Base-by-base conservation (phyloP, 1,140 invertebrate genomes). In the Hyles euphorbiae region DNA sequence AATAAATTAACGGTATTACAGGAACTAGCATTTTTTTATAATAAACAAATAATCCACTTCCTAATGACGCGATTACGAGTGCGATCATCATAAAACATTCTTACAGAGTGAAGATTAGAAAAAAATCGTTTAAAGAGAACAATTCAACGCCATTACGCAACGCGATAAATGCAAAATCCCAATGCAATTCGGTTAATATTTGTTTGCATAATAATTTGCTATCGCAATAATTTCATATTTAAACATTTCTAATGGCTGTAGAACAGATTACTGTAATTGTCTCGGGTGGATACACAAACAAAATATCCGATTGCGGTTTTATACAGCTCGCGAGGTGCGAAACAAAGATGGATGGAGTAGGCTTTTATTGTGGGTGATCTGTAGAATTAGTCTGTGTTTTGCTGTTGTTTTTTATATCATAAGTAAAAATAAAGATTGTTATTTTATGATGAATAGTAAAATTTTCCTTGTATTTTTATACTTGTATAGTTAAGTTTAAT, bases 241-340 rank as follows among this genome's bases (percentile, higher is more conserved):
- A 56, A 63, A 56, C 53, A 53, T 60, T 60, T 60, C 11, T 64
- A 60, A 64, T 60, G 55, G 43, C 36, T 53, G 49, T 51, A 33
- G 46, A 52, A 52, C 43, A 58, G 62, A 60, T 70, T 59, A 56
- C 70, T 50, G 67, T 76, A 73, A 82, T 81, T 78, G 79, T 83
- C 67, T 82, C 74, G 78, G 72, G 64, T 76, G 64, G 74, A 65
- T 78, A 68, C 55, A 74, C 75, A 81, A 75, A 81, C 68, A 74
- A 70, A 79, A 72, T 76, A 72, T 69, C 66, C 65, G 65, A 75
- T 75, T 79, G 81, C 67, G 79, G 79, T 79, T 81, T 76, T 66
- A 52, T 66, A 52, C 65, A 56, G 55, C 34, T 55, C 56, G 54
- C 55, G 60, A 61, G 63, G 51, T 61, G 58, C 46, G 54, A 46